Conservation (phyloP, 2,888 invertebrate species). For the Tribolium freemani region DNA sequence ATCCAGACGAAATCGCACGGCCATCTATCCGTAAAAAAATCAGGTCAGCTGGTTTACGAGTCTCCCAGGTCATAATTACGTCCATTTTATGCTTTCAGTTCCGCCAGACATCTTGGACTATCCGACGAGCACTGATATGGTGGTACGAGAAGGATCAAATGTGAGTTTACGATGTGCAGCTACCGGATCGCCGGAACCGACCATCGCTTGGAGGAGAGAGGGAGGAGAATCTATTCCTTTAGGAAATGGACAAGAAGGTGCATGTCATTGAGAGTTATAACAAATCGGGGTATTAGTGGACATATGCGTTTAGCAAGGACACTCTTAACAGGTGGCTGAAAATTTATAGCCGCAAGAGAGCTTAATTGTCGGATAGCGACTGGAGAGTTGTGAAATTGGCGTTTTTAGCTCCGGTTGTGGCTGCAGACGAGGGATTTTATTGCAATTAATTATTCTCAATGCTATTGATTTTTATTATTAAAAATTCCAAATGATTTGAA, state of each 20-base stretch:
- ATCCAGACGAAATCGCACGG: conserved; percentile 22
- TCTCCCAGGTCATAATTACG: conserved; percentile 38
- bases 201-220: conserved; percentile 88
- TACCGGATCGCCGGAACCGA: conserved; percentile 89
- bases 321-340: conserved; percentile 36
- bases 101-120: conserved; percentile 90
- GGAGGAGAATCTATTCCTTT: conserved; percentile 80
- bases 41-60: conserved; percentile 40
- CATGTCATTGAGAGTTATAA: conserved; percentile 5
- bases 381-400: conserved; percentile 33
- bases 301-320: conserved; percentile 31
- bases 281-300: conserved; percentile 11
- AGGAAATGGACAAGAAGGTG: conserved; percentile 77
- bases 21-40: conserved; percentile 29
- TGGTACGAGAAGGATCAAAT: conserved; percentile 86
- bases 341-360: conserved; percentile 33
- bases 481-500: no score
- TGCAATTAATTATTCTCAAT: conserved; percentile 20
- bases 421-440: conserved; percentile 11
- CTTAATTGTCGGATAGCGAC: conserved; percentile 26
- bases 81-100: conserved; percentile 70
- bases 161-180: conserved; percentile 88
- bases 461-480: conserved; percentile 8
- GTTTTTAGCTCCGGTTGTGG: conserved; percentile 3
- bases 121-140: conserved; percentile 87